Conservation (phyloP, 2,797 vertebrate species). For the Valencia hispanica region DNA sequence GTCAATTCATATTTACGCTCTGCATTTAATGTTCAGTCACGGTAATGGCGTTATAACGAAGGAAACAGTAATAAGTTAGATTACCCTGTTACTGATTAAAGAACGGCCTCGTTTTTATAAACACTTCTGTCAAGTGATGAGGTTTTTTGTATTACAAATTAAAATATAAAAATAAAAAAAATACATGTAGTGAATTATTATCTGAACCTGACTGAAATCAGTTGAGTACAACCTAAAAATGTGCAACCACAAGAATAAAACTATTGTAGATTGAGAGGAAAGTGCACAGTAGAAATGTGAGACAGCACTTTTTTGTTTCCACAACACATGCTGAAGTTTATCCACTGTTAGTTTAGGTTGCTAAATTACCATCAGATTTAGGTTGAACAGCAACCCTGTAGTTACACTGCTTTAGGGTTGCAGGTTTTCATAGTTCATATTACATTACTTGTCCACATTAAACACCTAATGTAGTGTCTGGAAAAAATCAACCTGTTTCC, state of each 20-base stretch:
- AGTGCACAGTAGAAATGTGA: not conserved
- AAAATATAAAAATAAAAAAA: not conserved
- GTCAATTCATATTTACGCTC: no score
- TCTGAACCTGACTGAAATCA: not conserved
- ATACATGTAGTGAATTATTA: not conserved
- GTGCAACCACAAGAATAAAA: not conserved
- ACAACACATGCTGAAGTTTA: not conserved
- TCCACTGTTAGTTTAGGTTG: not conserved
- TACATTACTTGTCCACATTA: constrained; percentile 3
- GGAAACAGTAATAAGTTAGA: no score
- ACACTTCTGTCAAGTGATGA: no score
- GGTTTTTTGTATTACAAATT: no score
- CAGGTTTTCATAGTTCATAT: constrained; percentile 3
- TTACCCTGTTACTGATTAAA: no score
- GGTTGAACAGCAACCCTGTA: not conserved
- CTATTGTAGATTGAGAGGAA: not conserved
- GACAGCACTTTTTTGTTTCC: not conserved
- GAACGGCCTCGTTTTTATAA: no score
- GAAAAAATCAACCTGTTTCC: constrained; percentile 24
- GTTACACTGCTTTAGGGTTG: not conserved
- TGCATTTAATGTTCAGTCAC: no score
- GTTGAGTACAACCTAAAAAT: not conserved
- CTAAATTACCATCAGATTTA: not conserved
- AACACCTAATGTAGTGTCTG: constrained; percentile 17
- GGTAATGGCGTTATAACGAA: no score